Evolutionary conservation across 2,888 invertebrate species (phyloP), one percentile per base, ranked within the genome.

Genomic region (Polylopha cassiicola): DNA sequence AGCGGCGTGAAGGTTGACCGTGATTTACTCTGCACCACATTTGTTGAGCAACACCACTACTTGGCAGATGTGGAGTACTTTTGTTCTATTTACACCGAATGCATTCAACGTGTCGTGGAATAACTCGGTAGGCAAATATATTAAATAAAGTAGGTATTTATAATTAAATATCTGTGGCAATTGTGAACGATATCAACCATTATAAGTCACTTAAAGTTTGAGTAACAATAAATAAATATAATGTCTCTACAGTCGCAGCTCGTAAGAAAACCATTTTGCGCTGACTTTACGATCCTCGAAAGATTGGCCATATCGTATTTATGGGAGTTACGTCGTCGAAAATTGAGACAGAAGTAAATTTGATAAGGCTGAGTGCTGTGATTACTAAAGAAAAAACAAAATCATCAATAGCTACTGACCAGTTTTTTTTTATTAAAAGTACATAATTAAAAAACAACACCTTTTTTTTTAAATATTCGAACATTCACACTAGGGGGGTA

Each of bases 11-110:
- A 55, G 45, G 47, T 48, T 63, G 62, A 61, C 69, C 63, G 63
- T 67, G 65, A 65, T 65, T 69, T 65, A 65, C 56, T 27, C 20
- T 20, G 41, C 29, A 41, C 34, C 43, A 53, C 51, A 55, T 53
- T 53, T 52, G 48, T 52, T 53, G 50, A 38, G 54, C 46, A 55
- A 54, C 39, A 43, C 44, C 46, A 44, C 50, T 57, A 59, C 64
- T 68, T 69, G 69, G 66, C 66, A 68, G 11, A 23, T 16, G 16
- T 4, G 3, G 6, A 7, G 47, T 44, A 47, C 53, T 56, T 58
- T 57, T 60, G 62, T 64, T 63, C 48, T 59, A 55, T 62, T 61
- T 62, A 34, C 51, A 48, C 57, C 48, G 47, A 42, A 18, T 32
- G 15, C 21, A 22, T 7, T 8, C 6, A 26, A 27, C n/a, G n/a